phyloP scores from a whole-genome alignment of 1,140 invertebrate species.

The Sesamia nonagrioides region DNA sequence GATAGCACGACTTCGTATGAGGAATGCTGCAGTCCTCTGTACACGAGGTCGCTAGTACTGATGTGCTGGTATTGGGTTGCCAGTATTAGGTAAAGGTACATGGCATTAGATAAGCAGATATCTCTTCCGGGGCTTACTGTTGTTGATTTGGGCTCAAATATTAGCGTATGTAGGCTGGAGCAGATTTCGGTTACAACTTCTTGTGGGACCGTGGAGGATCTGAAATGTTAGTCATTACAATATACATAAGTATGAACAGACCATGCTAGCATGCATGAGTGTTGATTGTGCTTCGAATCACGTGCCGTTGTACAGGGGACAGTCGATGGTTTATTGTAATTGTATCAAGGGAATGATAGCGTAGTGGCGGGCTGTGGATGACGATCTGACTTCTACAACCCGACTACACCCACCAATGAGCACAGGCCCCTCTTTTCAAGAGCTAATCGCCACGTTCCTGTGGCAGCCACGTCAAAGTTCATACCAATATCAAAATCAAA shows the following conservation, averaged over 20 bases:
- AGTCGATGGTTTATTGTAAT: too few relatives aligned
- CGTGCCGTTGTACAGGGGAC: too few relatives aligned
- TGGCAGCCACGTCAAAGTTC: too few relatives aligned
- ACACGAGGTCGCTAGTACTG: slow-evolving; percentile 51
- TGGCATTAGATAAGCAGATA: slow-evolving; percentile 65
- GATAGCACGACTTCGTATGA: slow-evolving; percentile 72
- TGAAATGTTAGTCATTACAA: slow-evolving; percentile 57
- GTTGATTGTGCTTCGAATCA: too few relatives aligned
- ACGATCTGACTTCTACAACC: too few relatives aligned
- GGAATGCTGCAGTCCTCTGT: slow-evolving; percentile 59
- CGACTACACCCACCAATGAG: too few relatives aligned
- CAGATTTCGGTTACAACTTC: slow-evolving; percentile 59
- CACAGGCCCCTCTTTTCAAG: too few relatives aligned
- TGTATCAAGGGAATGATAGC: too few relatives aligned
- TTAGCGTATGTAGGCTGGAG: slow-evolving; percentile 54
- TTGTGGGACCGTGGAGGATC: slow-evolving; percentile 63
- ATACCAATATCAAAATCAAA: too few relatives aligned
- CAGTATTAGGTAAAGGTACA: slow-evolving; percentile 64
- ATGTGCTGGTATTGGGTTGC: slow-evolving; percentile 49
- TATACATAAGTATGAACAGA: background rate
- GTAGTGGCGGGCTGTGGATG: too few relatives aligned
- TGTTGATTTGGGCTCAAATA: slow-evolving; percentile 53
- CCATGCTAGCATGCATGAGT: too few relatives aligned
- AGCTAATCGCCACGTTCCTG: too few relatives aligned
- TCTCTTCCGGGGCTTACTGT: slow-evolving; percentile 63